Conservation (phyloP, 1,140 invertebrate species). For the Galleria mellonella region DNA sequence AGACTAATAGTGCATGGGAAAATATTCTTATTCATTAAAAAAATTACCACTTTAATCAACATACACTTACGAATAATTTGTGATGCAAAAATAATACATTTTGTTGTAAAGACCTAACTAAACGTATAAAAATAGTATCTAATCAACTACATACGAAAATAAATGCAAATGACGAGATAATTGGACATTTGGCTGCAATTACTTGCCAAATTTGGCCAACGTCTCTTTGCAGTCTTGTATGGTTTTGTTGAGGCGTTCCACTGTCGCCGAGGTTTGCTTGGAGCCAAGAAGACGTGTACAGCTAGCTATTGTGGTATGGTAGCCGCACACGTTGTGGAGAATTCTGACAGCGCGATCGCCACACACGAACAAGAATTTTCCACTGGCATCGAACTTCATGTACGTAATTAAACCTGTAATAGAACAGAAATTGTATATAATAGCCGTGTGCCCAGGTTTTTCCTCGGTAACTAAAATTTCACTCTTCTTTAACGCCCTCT, state of each 20-base stretch:
- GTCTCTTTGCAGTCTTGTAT: constrained; percentile 79
- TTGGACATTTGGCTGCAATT: constrained; percentile 5
- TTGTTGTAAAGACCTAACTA: constrained; percentile 4
- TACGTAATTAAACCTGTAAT: constrained; percentile 80
- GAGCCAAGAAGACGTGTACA: constrained; percentile 79
- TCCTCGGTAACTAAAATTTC: too few species aligned
- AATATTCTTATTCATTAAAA: too few species aligned
- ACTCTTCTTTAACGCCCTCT: too few species aligned
- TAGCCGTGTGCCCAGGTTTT: too few species aligned
- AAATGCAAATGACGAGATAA: constrained; percentile 27
- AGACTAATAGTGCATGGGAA: too few species aligned
- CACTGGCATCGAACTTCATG: constrained; percentile 83
- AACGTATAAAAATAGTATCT: constrained; percentile 8
- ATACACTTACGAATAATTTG: background rate
- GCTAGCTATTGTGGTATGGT: constrained; percentile 79
- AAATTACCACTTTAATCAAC: too few species aligned
- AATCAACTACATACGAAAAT: constrained; percentile 17
- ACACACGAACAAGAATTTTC: constrained; percentile 83
- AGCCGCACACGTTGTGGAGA: constrained; percentile 88
- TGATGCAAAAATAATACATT: constrained; percentile 5
- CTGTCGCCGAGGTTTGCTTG: constrained; percentile 80
- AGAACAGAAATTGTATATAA: constrained; percentile 5
- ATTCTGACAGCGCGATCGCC: constrained; percentile 87
- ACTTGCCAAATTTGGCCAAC: constrained; percentile 68
- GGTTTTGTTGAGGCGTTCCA: constrained; percentile 82